Conservation (phyloP, 2,888 invertebrate species). For the Teleiodes luculella region DNA sequence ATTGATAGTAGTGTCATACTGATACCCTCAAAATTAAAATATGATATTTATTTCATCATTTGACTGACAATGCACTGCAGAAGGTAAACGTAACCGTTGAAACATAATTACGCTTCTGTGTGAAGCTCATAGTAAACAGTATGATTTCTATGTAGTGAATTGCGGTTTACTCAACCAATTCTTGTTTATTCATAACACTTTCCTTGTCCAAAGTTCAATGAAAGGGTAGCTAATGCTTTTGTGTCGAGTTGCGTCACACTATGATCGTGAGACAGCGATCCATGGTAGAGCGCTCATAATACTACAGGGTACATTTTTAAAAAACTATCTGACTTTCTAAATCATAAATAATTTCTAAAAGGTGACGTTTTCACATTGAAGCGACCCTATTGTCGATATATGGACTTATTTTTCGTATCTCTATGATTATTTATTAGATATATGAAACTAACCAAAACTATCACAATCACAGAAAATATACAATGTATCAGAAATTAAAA, state of each 20-base stretch:
- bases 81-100: too few species aligned
- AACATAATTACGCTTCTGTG: too few species aligned
- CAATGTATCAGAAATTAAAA: too few species aligned
- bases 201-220: slow-evolving; percentile 20
- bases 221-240: slow-evolving; percentile 31
- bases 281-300: not conserved
- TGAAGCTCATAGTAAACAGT: not conserved
- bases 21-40: not conserved
- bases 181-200: slow-evolving; percentile 21
- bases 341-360: too few species aligned
- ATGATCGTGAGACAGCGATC: slow-evolving; percentile 21
- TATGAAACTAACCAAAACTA: too few species aligned
- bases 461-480: too few species aligned
- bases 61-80: too few species aligned
- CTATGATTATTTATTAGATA: too few species aligned
- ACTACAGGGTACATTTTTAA: not conserved
- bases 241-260: slow-evolving; percentile 28
- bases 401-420: too few species aligned
- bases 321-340: too few species aligned
- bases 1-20: not conserved
- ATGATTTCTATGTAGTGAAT: not conserved
- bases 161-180: not conserved
- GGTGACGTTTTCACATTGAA: too few species aligned
- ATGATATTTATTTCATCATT: not conserved
- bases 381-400: too few species aligned